A percentile compares a stretch with the other conserved stretches of the same genome.
phyloP scores from a whole-genome alignment of 2,113 vertebrate genomes.

The Muscicapa adusta region DNA sequence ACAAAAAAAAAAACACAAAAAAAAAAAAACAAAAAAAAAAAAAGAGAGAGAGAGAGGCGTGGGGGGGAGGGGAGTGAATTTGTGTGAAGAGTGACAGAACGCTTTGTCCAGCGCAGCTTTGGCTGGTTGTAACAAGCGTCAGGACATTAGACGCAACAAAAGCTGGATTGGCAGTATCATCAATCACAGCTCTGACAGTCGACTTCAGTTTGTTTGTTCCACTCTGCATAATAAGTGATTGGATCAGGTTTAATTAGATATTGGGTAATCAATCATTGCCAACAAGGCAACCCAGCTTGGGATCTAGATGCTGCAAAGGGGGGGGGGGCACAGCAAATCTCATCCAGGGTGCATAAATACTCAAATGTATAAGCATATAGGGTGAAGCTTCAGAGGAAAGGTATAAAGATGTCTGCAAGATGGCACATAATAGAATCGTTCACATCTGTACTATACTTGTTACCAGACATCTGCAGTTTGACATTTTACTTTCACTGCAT shows the following conservation, averaged over 20 bases:
- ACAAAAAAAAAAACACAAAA: background rate
- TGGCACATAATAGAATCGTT: constrained; percentile 39
- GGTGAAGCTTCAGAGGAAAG: constrained; percentile 69
- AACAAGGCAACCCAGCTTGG: constrained; percentile 91
- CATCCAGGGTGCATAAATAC: constrained; percentile 64
- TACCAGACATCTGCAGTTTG: constrained; percentile 68
- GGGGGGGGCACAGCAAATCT: constrained; percentile 74
- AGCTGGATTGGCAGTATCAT: constrained; percentile 94
- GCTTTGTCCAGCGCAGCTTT: constrained; percentile 89
- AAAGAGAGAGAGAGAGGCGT: background rate
- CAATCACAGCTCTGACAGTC: constrained; percentile 95
- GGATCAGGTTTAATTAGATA: constrained; percentile 99
- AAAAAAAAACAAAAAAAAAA: background rate
- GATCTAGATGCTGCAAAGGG: constrained; percentile 69
- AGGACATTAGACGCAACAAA: constrained; percentile 95
- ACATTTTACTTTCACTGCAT: constrained; percentile 74
- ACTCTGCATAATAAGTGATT: constrained; percentile 99
- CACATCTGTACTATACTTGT: constrained; percentile 64
- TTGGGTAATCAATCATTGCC: constrained; percentile 99
- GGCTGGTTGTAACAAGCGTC: constrained; percentile 96
- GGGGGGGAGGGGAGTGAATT: constrained; percentile 59
- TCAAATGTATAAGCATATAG: constrained; percentile 61
- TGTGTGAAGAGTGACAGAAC: constrained; percentile 87
- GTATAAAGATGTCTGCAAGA: constrained; percentile 64
- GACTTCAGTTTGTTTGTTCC: constrained; percentile 99